Evolutionary conservation across 2,113 vertebrate species (phyloP).

Genomic region (Myiozetetes cayanensis): DNA sequence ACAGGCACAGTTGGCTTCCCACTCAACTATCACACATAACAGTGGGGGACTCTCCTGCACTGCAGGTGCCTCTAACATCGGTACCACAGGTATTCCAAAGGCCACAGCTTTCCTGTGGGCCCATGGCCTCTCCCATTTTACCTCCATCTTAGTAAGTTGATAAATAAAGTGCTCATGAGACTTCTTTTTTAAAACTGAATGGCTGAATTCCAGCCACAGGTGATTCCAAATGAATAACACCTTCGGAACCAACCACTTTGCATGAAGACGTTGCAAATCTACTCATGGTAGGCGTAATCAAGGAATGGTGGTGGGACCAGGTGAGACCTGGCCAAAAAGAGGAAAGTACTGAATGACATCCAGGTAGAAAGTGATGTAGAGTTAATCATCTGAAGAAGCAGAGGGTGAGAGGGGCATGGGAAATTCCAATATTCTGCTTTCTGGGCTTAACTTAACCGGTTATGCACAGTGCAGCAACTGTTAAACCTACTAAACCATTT

Average conservation of each 20-base stretch:
- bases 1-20: background rate
- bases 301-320: background rate
- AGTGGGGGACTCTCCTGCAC: background rate
- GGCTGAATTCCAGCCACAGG: background rate
- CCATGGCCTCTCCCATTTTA: background rate
- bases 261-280: background rate
- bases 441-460: background rate
- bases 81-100: background rate
- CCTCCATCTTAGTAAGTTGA: background rate
- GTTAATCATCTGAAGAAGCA: background rate
- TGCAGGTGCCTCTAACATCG: background rate
- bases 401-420: background rate
- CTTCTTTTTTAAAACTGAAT: background rate
- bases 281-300: background rate
- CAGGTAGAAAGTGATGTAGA: background rate
- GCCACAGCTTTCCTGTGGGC: background rate
- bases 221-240: background rate
- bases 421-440: background rate
- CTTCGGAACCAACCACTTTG: background rate
- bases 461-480: background rate
- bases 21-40: background rate
- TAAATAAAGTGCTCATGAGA: background rate
- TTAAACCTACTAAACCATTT: background rate
- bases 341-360: accelerated
- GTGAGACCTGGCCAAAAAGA: background rate